Percentiles rank a stretch among this genome's conserved stretches.
These are phyloP conservation scores for Callorhinus ursinus DNA, from an alignment of 2,113 vertebrate species.

Conservation along the genomic window DNA sequence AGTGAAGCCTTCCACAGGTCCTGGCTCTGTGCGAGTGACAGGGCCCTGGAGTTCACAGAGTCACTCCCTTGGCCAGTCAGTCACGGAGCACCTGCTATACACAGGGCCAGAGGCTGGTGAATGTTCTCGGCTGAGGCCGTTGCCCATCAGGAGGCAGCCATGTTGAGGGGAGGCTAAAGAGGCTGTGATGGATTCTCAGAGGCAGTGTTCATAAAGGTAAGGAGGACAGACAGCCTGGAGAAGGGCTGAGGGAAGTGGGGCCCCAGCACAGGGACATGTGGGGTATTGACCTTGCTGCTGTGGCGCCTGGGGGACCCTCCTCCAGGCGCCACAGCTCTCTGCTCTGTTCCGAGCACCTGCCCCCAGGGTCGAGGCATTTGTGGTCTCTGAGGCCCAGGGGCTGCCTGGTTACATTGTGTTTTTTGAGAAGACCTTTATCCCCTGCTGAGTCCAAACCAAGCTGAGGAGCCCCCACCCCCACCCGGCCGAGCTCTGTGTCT, in stretches of 20 bases:
- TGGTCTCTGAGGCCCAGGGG: not conserved
- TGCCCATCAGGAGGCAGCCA: not conserved
- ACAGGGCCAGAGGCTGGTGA: not conserved
- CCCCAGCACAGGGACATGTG: rapidly evolving
- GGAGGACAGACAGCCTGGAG: not conserved
- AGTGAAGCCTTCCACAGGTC: not conserved
- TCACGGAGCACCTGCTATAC: not conserved
- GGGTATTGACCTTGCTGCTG: not conserved
- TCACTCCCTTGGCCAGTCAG: not conserved
- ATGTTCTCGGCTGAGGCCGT: rapidly evolving
- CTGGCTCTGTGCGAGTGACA: not conserved
- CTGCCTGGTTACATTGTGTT: not conserved
- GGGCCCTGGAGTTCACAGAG: not conserved
- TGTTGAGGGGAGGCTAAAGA: not conserved
- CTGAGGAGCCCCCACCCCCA: not conserved
- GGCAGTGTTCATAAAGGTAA: not conserved
- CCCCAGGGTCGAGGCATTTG: not conserved
- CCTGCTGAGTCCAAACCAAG: not conserved
- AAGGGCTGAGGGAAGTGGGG: not conserved
- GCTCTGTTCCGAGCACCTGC: not conserved
- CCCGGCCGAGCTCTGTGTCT: not conserved
- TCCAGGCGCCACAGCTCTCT: not conserved
- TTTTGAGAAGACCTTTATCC: conserved; percentile 32
- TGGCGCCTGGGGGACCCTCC: not conserved
- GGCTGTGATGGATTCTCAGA: not conserved